A percentile compares a stretch with the other conserved stretches of the same genome.
Evolutionary conservation across 2,888 invertebrate genomes (phyloP).

Genomic region (Ptilodon capucinus): DNA sequence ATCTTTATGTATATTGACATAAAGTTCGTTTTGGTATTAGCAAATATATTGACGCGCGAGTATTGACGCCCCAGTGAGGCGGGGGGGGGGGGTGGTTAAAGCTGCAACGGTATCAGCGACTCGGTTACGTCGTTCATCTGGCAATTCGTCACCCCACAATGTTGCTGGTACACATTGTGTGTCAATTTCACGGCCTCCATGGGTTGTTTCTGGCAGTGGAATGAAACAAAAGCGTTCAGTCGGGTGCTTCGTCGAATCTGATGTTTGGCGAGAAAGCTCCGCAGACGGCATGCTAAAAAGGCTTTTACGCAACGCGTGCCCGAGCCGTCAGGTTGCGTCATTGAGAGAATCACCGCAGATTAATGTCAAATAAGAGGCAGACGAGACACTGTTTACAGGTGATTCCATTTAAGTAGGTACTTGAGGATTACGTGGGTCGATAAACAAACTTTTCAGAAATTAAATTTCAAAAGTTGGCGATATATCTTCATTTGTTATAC

Average conservation of each 20-base stretch:
- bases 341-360: slow-evolving; percentile 47
- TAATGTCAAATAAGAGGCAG: slow-evolving; percentile 47
- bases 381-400: slow-evolving; percentile 31
- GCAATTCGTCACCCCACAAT: slow-evolving; percentile 59
- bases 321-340: slow-evolving; percentile 54
- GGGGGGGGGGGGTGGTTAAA: too few relatives aligned
- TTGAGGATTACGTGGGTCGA: too few relatives aligned
- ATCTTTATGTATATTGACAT: too few relatives aligned
- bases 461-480: too few relatives aligned
- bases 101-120: slow-evolving; percentile 56
- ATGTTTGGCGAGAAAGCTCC: slow-evolving; percentile 72
- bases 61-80: too few relatives aligned
- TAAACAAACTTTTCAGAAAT: too few relatives aligned
- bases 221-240: slow-evolving; percentile 56
- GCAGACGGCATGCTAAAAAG: slow-evolving; percentile 74
- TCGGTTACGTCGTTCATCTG: slow-evolving; percentile 56
- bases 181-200: slow-evolving; percentile 65
- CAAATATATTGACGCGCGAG: too few relatives aligned
- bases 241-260: slow-evolving; percentile 64
- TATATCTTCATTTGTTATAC: too few relatives aligned
- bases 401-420: background rate
- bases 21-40: too few relatives aligned
- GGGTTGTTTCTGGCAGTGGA: slow-evolving; percentile 32
- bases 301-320: slow-evolving; percentile 66
- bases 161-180: slow-evolving; percentile 51